phyloP scores from a whole-genome alignment of 2,888 invertebrate genomes.

The Tenthredo amoena region DNA sequence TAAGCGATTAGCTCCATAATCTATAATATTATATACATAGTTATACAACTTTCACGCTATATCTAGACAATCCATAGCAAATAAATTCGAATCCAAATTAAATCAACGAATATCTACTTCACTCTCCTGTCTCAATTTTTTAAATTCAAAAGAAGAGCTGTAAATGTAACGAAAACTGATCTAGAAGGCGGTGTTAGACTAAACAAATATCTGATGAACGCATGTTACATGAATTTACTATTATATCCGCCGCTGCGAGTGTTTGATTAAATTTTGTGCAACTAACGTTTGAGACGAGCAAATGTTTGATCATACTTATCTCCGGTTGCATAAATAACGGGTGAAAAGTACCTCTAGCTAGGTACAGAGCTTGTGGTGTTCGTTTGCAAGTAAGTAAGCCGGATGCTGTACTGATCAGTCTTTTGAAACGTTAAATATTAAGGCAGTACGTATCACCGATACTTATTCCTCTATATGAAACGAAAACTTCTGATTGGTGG shows the following conservation, averaged over 20 bases:
- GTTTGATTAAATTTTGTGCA: background rate
- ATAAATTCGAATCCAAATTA: background rate
- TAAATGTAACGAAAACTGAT: background rate
- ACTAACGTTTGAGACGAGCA: background rate
- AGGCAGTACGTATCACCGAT: background rate
- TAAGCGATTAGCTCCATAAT: background rate
- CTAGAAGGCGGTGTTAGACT: background rate
- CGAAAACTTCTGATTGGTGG: conserved; percentile 32
- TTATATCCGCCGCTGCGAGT: background rate
- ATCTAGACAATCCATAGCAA: background rate
- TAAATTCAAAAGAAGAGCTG: background rate
- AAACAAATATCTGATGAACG: background rate
- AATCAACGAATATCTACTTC: background rate
- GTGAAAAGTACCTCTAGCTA: background rate
- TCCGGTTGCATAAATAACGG: background rate
- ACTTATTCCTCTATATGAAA: background rate
- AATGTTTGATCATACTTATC: background rate
- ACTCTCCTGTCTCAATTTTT: too few relatives aligned
- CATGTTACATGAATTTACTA: background rate
- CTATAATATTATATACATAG: background rate
- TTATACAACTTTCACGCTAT: background rate
- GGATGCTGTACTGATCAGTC: conserved; percentile 29
- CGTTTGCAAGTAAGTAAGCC: background rate
- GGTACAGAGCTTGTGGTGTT: background rate
- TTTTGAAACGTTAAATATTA: conserved; percentile 7